Evolutionary conservation across 1,140 invertebrate species (phyloP).

Genomic region (Scylla paramamosain): DNA sequence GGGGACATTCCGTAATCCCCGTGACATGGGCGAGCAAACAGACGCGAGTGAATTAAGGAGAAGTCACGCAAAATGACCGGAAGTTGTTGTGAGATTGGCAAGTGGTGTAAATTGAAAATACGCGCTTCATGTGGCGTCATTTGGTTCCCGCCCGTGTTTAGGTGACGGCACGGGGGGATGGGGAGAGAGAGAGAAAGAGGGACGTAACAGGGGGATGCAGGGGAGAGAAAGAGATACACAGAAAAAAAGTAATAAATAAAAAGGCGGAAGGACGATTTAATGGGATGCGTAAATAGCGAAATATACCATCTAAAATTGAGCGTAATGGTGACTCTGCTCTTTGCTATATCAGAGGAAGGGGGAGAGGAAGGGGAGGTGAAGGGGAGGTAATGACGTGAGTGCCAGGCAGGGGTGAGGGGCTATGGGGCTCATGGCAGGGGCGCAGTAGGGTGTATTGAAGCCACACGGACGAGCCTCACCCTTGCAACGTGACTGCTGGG

Average conservation of each 20-base stretch:
- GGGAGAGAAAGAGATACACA: too few species aligned
- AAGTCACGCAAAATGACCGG: conserved; percentile 14
- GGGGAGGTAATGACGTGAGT: not conserved
- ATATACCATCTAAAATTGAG: not conserved
- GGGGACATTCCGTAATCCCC: too few species aligned
- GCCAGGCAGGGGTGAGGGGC: too few species aligned
- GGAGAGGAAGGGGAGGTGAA: not conserved
- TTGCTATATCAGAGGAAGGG: not conserved
- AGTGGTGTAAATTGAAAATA: conserved; percentile 41
- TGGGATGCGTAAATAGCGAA: conserved; percentile 11
- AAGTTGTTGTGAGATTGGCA: conserved; percentile 16
- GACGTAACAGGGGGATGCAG: too few species aligned
- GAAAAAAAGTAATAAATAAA: not conserved
- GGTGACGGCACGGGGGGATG: not conserved
- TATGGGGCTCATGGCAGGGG: too few species aligned
- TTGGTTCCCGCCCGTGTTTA: not conserved
- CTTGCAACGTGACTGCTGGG: too few species aligned
- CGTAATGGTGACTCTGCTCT: not conserved
- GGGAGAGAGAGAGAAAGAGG: too few species aligned
- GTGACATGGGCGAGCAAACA: not conserved
- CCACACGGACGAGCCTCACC: too few species aligned
- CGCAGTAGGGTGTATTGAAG: too few species aligned
- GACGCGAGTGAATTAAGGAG: not conserved
- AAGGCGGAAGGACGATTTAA: conserved; percentile 8
- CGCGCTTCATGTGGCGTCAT: not conserved